Conservation (phyloP, 2,113 vertebrate genomes). For the Struthidea cinerea region DNA sequence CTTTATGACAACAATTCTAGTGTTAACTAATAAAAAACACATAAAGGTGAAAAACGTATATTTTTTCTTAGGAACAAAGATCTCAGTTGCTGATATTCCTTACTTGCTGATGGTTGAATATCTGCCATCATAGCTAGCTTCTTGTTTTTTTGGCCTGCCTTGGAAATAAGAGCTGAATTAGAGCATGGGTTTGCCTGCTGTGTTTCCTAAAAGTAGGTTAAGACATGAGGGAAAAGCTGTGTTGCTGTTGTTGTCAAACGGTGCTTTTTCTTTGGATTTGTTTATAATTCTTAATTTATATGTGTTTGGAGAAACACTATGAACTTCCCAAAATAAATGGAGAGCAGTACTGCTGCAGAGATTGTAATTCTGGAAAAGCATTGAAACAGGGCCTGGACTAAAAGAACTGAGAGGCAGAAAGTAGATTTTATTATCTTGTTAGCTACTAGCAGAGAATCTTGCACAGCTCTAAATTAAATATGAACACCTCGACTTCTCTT, state of each 20-base stretch:
- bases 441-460: background rate
- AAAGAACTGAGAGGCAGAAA: background rate
- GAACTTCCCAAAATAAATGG: background rate
- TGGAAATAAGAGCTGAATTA: background rate
- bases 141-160: background rate
- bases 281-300: background rate
- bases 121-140: background rate
- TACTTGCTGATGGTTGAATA: background rate
- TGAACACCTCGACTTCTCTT: background rate
- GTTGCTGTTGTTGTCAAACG: background rate
- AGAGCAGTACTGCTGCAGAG: background rate
- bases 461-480: background rate
- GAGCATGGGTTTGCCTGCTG: background rate
- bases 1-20: background rate
- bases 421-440: background rate
- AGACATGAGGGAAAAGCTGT: background rate
- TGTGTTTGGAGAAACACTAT: background rate
- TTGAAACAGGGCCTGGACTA: background rate
- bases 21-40: background rate
- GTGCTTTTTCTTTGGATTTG: background rate
- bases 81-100: background rate
- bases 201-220: background rate
- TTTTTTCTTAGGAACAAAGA: background rate
- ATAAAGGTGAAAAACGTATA: accelerated
- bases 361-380: background rate